These are phyloP conservation scores for Uria lomvia DNA, from an alignment of 2,113 vertebrate genomes.

Conservation along the genomic window DNA sequence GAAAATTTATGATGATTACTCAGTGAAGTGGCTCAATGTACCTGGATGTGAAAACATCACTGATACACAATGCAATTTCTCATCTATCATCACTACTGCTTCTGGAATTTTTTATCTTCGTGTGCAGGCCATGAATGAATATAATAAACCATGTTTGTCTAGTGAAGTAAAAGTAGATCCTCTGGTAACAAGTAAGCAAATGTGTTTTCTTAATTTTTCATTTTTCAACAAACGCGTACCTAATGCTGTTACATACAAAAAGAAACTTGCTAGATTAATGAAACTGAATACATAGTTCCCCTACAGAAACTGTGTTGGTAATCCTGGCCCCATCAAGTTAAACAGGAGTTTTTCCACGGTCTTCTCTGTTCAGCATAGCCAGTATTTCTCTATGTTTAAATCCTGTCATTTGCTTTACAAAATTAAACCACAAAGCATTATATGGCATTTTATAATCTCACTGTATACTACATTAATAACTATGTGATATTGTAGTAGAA, in stretches of 20 bases:
- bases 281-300: background rate
- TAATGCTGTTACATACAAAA: background rate
- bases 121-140: slow-evolving; percentile 34
- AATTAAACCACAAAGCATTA: background rate
- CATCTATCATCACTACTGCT: background rate
- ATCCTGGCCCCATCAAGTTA: background rate
- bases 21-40: slow-evolving; percentile 35
- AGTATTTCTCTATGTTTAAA: background rate
- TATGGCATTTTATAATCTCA: background rate
- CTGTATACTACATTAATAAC: background rate
- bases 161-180: slow-evolving; percentile 34
- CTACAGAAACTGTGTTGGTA: background rate
- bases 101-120: slow-evolving; percentile 14
- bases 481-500: background rate
- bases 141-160: slow-evolving; percentile 56
- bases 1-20: background rate
- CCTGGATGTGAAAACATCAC: slow-evolving; percentile 27
- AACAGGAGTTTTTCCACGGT: background rate
- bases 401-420: background rate
- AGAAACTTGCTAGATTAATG: background rate
- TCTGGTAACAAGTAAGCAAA: slow-evolving; percentile 38
- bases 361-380: background rate
- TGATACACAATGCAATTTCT: slow-evolving; percentile 37
- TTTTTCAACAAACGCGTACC: background rate
- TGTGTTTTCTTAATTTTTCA: background rate